These are phyloP conservation scores for Melitaea athalia DNA, from an alignment of 2,888 invertebrate genomes.

Conservation along the genomic window DNA sequence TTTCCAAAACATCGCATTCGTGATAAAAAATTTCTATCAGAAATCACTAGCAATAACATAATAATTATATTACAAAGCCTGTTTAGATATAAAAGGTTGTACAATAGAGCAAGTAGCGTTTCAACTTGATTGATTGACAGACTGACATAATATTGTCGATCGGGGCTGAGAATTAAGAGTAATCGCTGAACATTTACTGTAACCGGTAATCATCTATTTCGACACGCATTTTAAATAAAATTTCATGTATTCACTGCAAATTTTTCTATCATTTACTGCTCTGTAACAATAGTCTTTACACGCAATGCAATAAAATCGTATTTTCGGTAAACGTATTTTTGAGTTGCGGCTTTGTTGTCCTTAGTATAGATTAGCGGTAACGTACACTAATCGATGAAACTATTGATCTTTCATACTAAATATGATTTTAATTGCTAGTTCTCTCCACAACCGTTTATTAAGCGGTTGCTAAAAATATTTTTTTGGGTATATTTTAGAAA, in stretches of 20 bases:
- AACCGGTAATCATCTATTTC: slow-evolving; percentile 42
- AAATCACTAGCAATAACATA: no score
- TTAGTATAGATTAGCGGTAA: slow-evolving; percentile 1
- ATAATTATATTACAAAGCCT: neutral
- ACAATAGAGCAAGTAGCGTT: slow-evolving; percentile 1
- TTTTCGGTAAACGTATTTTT: neutral
- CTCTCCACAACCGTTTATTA: slow-evolving; percentile 60
- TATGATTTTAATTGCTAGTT: slow-evolving; percentile 72
- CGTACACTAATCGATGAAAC: slow-evolving; percentile 61
- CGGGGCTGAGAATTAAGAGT: slow-evolving; percentile 22
- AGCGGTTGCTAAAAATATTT: slow-evolving; percentile 72
- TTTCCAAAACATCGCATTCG: no score
- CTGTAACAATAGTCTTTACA: neutral
- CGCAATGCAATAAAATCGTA: neutral
- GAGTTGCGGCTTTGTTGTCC: slow-evolving; percentile 15
- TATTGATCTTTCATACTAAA: slow-evolving; percentile 64
- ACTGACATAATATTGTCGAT: slow-evolving; percentile 42
- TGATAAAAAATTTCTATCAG: no score
- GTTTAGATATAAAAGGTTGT: neutral
- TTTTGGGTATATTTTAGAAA: slow-evolving; percentile 46
- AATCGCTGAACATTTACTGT: slow-evolving; percentile 29
- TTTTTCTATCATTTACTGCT: neutral
- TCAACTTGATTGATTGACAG: slow-evolving; percentile 44
- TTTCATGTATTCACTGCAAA: neutral
- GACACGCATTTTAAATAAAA: slow-evolving; percentile 32